A percentile compares a stretch with the other conserved stretches of the same genome.
Evolutionary conservation across 2,888 invertebrate genomes (phyloP).

Genomic region (Dynastes grantii): DNA sequence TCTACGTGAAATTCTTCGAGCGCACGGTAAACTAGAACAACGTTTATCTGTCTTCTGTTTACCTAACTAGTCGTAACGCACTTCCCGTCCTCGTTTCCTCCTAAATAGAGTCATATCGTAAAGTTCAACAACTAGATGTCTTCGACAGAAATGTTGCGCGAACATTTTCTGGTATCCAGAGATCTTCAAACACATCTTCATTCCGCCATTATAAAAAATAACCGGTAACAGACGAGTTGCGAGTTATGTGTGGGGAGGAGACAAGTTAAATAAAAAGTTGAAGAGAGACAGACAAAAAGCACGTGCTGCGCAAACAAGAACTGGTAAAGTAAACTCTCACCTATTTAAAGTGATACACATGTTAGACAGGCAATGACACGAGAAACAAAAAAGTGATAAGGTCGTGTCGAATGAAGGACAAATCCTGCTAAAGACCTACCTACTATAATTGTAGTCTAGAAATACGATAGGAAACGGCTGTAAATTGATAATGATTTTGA

Average conservation of each 20-base stretch:
- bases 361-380: slow-evolving; percentile 43
- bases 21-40: slow-evolving; percentile 24
- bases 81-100: slow-evolving; percentile 43
- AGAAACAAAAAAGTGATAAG: slow-evolving; percentile 41
- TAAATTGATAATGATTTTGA: no score
- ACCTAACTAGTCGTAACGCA: slow-evolving; percentile 42
- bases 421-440: not conserved
- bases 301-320: slow-evolving; percentile 48
- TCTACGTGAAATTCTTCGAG: slow-evolving; percentile 26
- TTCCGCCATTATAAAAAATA: slow-evolving; percentile 36
- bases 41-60: slow-evolving; percentile 40
- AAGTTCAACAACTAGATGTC: slow-evolving; percentile 30
- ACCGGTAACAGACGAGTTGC: slow-evolving; percentile 25
- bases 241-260: not conserved
- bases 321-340: slow-evolving; percentile 47
- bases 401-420: slow-evolving; percentile 19
- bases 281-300: slow-evolving; percentile 41
- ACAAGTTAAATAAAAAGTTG: not conserved
- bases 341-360: slow-evolving; percentile 49
- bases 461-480: no score
- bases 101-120: slow-evolving; percentile 24
- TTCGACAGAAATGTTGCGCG: slow-evolving; percentile 27
- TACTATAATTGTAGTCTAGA: not conserved
- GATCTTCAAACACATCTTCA: slow-evolving; percentile 16
- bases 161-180: slow-evolving; percentile 15